Base-by-base conservation (phyloP, 2,888 invertebrate species). In the Acleris emargana region DNA sequence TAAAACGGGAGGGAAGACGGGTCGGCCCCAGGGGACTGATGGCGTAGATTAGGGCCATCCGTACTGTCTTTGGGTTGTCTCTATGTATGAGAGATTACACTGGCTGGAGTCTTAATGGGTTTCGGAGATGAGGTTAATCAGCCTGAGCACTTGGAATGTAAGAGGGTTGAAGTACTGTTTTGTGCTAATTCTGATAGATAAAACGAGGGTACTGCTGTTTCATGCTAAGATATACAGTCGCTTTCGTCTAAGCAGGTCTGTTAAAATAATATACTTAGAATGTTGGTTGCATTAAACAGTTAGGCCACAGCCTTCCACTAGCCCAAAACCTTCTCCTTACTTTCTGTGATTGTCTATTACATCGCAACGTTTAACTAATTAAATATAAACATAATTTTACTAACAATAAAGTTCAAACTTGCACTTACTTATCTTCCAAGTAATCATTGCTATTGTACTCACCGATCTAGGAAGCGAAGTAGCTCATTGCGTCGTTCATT, bases 1-100 rank as follows among this genome's bases (percentile, higher is more conserved):
- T 83, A 83, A 81, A 80, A 77, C 80, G 76, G 51, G 63, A 63
- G 58, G 67, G 67, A 64, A 68, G 67, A 75, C 69, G 73, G 75
- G 72, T 66, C 60, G 69, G 60, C 51, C 54, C 58, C 64, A 51
- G 17, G 59, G 66, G 64, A 62, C 25, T 43, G 54, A 54, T 11
- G 51, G 57, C 45, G 51, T 55, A 62, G 66, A 61, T 66, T 69
- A 64, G 54, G 42, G 20, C 57, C 64, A 58, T 50, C 54, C 22
- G 20, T 63, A 59, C 57, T 68, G 64, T 64, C 59, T 64, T 58
- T 54, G 63, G 64, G 49, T 55, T 64, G 64, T 60, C 59, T 60
- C 53, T 59, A 64, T 64, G 54, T 64, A 64, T 64, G 64, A 59
- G 64, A 64, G 64, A 64, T 64, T 64, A 64, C 64, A 25, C 38